phyloP scores from a whole-genome alignment of 2,888 invertebrate species.

The Bugulina stolonifera region DNA sequence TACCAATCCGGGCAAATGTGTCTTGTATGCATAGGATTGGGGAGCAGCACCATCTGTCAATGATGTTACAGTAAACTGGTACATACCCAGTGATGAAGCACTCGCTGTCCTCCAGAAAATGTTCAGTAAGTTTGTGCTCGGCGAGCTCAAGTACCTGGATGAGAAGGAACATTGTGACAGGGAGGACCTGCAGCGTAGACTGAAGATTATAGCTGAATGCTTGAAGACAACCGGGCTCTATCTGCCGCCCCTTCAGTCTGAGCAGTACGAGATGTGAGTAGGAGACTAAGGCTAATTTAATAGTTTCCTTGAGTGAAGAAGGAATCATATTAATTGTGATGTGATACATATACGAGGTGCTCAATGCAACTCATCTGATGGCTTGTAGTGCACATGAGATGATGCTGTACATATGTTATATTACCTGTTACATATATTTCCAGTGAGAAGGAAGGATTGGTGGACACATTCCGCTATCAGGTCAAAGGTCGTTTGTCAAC shows the following conservation, averaged over 20 bases:
- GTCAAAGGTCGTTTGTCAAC: background rate
- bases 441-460: conserved; percentile 4
- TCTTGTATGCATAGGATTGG: conserved; percentile 66
- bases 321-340: too few relatives aligned
- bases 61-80: conserved; percentile 68
- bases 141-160: conserved; percentile 61
- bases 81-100: conserved; percentile 68
- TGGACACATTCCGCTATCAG: background rate
- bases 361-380: too few relatives aligned
- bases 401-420: too few relatives aligned
- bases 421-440: background rate
- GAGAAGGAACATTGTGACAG: conserved; percentile 50
- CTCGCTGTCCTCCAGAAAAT: conserved; percentile 64
- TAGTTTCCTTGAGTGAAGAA: too few relatives aligned
- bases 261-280: conserved; percentile 49
- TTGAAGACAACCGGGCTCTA: conserved; percentile 63
- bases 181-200: conserved; percentile 64
- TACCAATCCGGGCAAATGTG: background rate
- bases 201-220: conserved; percentile 64
- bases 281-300: conserved; percentile 26
- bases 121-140: conserved; percentile 57
- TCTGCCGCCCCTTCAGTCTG: conserved; percentile 67
- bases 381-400: too few relatives aligned
- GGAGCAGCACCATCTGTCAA: conserved; percentile 66
- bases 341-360: too few relatives aligned